Conservation (phyloP, 2,888 invertebrate species). For the Idaea straminata region DNA sequence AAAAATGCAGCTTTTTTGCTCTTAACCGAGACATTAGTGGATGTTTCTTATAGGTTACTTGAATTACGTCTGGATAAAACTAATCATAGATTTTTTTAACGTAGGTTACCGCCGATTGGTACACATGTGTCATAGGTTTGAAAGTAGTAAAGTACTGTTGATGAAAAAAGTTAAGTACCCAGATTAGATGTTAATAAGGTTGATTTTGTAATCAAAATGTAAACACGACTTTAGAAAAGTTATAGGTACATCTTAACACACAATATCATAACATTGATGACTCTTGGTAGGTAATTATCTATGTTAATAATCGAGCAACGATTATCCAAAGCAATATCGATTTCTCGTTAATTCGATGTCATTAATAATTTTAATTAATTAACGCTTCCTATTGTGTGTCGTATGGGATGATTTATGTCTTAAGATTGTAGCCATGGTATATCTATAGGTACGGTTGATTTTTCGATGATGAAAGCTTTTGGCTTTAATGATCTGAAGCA, state of each 20-base stretch:
- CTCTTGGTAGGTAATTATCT: not conserved
- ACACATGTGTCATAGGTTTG: too few relatives aligned
- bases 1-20: too few relatives aligned
- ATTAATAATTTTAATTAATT: slow-evolving; percentile 78
- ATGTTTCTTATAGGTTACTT: too few relatives aligned
- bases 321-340: slow-evolving; percentile 47
- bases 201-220: not conserved
- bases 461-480: slow-evolving; percentile 14
- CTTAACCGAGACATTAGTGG: too few relatives aligned
- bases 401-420: slow-evolving; percentile 69
- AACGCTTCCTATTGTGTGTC: slow-evolving; percentile 40
- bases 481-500: slow-evolving; percentile 7
- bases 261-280: not conserved
- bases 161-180: too few relatives aligned
- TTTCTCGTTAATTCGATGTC: slow-evolving; percentile 71
- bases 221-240: not conserved
- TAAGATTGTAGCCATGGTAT: slow-evolving; percentile 32
- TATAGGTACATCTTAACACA: not conserved
- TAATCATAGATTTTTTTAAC: too few relatives aligned
- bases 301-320: slow-evolving; percentile 34
- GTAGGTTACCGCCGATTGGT: too few relatives aligned
- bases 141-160: too few relatives aligned
- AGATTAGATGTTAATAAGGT: too few relatives aligned
- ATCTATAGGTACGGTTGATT: slow-evolving; percentile 21
- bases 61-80: too few relatives aligned